Evolutionary conservation across 1,140 invertebrate species (phyloP), one percentile per base, ranked within the genome.

Genomic region (Apolygus lucorum): DNA sequence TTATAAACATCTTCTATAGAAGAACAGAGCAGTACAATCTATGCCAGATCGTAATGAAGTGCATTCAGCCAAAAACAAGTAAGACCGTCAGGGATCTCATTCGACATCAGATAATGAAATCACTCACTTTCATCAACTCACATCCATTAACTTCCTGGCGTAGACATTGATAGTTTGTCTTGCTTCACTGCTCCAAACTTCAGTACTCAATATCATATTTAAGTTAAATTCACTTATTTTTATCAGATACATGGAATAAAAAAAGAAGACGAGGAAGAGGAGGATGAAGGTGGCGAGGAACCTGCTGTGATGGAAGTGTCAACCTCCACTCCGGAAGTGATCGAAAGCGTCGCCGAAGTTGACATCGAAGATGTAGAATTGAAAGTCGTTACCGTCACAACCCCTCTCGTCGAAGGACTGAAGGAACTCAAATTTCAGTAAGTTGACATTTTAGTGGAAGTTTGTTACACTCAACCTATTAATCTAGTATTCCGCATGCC

Each of bases 341-440:
- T 11, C 17, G 17, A 11, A 11, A 49, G 17, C 8, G 34, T 49
- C 34, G 34, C 34, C 17, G 8, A 8, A 17, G 8, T 49, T 11
- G 17, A 49, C 8, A 49, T 49, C 17, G 34, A 49, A 49, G 17
- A 49, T 11, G 34, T 11, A 49, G 34, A 49, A 49, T 49, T 49
- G 34, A 49, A 49, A 49, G 34, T 49, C 8, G 17, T 17, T 8
- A 17, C 34, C 8, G 34, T 11, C 8, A 49, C 8, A 11, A 11
- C 34, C 8, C 34, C 8, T 11, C 8, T 17, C 34, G 17, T 8
- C 8, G 17, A 11, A 8, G 34, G 34, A 17, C 34, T 49, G 34
- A 63, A 63, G 59, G 59, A 63, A 63, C 59, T 63, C 25, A 63
- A 63, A 63, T 21, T 63, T 22, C 25, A 25, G 25, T 63, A 11